Evolutionary conservation across 2,888 invertebrate genomes (phyloP), one percentile per base, ranked within the genome.

Genomic region (Rhaphigaster nebulosa): DNA sequence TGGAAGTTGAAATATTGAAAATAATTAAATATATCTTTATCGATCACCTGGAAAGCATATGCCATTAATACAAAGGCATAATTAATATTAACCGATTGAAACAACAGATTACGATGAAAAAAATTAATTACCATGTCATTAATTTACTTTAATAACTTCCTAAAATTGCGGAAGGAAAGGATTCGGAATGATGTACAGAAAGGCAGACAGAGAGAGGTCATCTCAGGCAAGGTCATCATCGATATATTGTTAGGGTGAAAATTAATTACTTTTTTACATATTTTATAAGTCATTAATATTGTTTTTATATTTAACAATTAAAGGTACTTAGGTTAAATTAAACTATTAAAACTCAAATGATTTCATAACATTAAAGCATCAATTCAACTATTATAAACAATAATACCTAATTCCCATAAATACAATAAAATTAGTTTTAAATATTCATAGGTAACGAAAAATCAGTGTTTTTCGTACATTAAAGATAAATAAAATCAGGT

Each of bases 141-240:
- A 76, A 65, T 76, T 76, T 38, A 38, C 38, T 76, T 76, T 34
- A 76, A 76, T 76, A 15, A 38, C 34, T 38, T 76, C 70, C 70
- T 34, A 23, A 38, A 76, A 76, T 34, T 23, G 38, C 4, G 70
- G 70, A 76, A 76, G 70, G 13, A 38, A 76, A 76, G 18, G 26
- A 76, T 76, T 29, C 29, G 0, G 29, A 65, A 65, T 76, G 70
- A 76, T 76, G 70, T 8, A 38, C 34, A 20, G 8, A 20, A 70
- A 34, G 70, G 18, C 34, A 20, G 10, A n/a, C 34, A 20, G 13
- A 13, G 60, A 60, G 29, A 29, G 34, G 38, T 76, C 38, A 76
- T 76, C 20, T 23, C 38, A 2, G 70, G 1, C 38, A 38, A 76
- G 70, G 70, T 76, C 38, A 20, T 6, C 20, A 20, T 38, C 23